A percentile compares a stretch with the other conserved stretches of the same genome.
These are phyloP conservation scores for Aspidiotus rigidus DNA, from an alignment of 2,888 invertebrate species.

Conservation along the genomic window DNA sequence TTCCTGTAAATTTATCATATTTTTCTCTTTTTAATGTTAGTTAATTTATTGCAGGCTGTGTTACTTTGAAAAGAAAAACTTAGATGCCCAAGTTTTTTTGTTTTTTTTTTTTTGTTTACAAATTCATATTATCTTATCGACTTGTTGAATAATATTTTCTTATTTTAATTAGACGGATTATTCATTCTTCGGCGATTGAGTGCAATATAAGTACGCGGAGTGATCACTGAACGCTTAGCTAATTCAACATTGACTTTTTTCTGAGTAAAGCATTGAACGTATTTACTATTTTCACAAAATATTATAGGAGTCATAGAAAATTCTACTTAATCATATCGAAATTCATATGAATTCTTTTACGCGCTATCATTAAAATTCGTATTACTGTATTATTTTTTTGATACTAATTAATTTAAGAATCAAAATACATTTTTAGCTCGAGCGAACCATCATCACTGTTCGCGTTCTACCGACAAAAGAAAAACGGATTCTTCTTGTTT, in stretches of 20 bases:
- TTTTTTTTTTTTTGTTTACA: constrained; percentile 7
- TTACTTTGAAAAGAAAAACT: constrained; percentile 15
- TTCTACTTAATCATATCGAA: too few relatives aligned
- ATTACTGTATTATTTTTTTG: too few relatives aligned
- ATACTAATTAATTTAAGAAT: too few relatives aligned
- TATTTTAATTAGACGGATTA: too few relatives aligned
- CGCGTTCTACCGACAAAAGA: constrained; percentile 1
- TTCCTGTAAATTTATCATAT: too few relatives aligned
- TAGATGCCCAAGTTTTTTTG: constrained; percentile 6
- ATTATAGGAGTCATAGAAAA: too few relatives aligned
- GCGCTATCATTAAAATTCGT: too few relatives aligned
- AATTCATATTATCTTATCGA: constrained; percentile 1
- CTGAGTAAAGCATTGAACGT: neutral
- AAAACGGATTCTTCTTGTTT: neutral
- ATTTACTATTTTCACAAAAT: too few relatives aligned
- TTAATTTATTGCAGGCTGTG: constrained; percentile 27
- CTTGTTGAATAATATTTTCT: neutral
- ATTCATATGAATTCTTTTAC: too few relatives aligned
- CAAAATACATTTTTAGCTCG: constrained; percentile 3
- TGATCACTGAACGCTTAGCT: constrained; percentile 2
- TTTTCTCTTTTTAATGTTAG: constrained; percentile 5
- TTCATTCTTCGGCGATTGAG: too few relatives aligned
- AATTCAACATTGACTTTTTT: constrained; percentile 10
- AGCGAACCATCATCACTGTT: neutral
- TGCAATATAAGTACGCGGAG: neutral